Percentiles rank a stretch among this genome's conserved stretches.
These are phyloP conservation scores for Steinernema hermaphroditum DNA, from an alignment of 2,888 invertebrate genomes.

Conservation along the genomic window DNA sequence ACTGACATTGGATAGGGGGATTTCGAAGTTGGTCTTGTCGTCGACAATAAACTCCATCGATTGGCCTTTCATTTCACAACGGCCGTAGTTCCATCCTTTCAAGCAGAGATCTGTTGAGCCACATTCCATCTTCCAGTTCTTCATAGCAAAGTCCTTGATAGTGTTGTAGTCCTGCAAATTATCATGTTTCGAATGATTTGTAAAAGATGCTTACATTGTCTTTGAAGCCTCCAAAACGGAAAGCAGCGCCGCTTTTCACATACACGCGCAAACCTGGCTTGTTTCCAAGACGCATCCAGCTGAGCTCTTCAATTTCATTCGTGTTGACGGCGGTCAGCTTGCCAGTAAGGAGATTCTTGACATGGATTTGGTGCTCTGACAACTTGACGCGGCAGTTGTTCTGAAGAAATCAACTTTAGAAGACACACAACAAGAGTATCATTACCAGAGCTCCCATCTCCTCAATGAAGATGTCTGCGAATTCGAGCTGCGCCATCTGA, in stretches of 20 bases:
- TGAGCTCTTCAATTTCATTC: slow-evolving; percentile 83
- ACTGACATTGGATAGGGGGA: slow-evolving; percentile 91
- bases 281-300: slow-evolving; percentile 88
- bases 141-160: slow-evolving; percentile 83
- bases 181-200: too few relatives aligned
- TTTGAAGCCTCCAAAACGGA: slow-evolving; percentile 90
- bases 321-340: slow-evolving; percentile 76
- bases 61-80: slow-evolving; percentile 81
- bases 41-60: slow-evolving; percentile 62
- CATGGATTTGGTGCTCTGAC: slow-evolving; percentile 84
- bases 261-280: slow-evolving; percentile 86
- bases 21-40: slow-evolving; percentile 78
- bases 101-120: slow-evolving; percentile 87
- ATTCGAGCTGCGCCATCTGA: slow-evolving; percentile 47
- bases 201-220: slow-evolving; percentile 70
- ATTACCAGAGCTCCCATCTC: slow-evolving; percentile 58
- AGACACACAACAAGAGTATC: not conserved
- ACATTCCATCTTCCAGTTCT: slow-evolving; percentile 79
- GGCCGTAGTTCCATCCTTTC: slow-evolving; percentile 99
- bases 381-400: slow-evolving; percentile 87
- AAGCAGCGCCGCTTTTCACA: slow-evolving; percentile 83
- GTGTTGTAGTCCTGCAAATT: slow-evolving; percentile 86
- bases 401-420: slow-evolving; percentile 70
- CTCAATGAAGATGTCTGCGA: slow-evolving; percentile 53
- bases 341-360: slow-evolving; percentile 93